Percentiles rank a stretch among this genome's conserved stretches.
phyloP scores from a whole-genome alignment of 2,113 vertebrate genomes.

The Colossoma macropomum region DNA sequence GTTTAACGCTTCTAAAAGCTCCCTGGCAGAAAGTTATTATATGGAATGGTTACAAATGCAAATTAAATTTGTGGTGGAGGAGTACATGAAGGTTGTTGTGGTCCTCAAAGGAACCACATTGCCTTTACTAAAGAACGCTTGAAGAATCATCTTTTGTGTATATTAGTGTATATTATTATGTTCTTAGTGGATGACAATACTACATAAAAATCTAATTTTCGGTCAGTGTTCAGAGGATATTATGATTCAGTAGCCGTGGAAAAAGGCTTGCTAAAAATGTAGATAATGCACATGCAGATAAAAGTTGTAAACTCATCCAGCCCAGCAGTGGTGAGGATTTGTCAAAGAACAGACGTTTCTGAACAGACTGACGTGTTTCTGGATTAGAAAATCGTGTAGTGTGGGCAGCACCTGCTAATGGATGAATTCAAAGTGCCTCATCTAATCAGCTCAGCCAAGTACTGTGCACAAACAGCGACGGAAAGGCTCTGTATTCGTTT shows the following conservation, averaged over 20 bases:
- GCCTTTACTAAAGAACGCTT: too few species aligned
- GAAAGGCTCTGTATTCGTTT: slow-evolving; percentile 13
- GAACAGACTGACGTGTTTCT: not conserved
- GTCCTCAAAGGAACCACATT: too few species aligned
- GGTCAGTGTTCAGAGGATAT: not conserved
- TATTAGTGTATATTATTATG: not conserved
- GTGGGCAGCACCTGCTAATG: slow-evolving; percentile 28
- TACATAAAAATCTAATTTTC: not conserved
- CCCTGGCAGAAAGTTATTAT: too few species aligned
- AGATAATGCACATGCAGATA: not conserved
- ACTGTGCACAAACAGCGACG: slow-evolving; percentile 28
- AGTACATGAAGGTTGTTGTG: too few species aligned
- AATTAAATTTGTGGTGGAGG: too few species aligned
- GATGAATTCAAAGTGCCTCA: slow-evolving; percentile 29
- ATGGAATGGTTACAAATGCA: too few species aligned
- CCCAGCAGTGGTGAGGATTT: not conserved
- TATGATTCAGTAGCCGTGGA: not conserved
- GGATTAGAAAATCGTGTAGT: not conserved
- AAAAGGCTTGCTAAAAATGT: not conserved
- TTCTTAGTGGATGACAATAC: not conserved
- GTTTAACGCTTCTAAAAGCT: too few species aligned
- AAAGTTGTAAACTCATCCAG: not conserved
- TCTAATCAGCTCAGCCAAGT: slow-evolving; percentile 6
- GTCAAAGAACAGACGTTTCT: not conserved
- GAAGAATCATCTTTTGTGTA: too few species aligned